phyloP scores from a whole-genome alignment of 2,888 invertebrate species.

The Lasioglossum vierecki region DNA sequence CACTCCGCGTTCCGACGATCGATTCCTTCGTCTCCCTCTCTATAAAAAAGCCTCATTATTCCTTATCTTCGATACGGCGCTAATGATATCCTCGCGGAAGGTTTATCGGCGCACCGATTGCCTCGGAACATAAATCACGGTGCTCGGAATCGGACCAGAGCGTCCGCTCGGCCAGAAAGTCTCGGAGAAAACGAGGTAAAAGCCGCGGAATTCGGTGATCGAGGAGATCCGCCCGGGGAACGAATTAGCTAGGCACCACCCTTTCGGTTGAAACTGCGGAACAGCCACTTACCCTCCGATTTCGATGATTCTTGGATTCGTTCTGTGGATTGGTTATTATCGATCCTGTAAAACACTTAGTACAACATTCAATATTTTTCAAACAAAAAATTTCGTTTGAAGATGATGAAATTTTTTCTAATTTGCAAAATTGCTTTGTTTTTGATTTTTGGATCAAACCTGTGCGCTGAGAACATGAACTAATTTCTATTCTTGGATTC shows the following conservation, averaged over 20 bases:
- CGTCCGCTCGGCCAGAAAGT: not conserved
- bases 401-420: too few relatives aligned
- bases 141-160: not conserved
- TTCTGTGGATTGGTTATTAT: too few relatives aligned
- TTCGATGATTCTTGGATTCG: too few relatives aligned
- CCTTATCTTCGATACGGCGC: conserved; percentile 1
- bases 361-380: too few relatives aligned
- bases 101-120: conserved; percentile 12
- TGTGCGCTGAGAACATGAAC: too few relatives aligned
- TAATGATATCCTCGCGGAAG: not conserved
- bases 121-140: conserved; percentile 2
- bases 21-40: not conserved
- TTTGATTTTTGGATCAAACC: too few relatives aligned
- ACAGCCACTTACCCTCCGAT: not conserved
- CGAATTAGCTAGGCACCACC: conserved; percentile 37
- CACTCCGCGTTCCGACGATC: not conserved
- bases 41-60: conserved; percentile 8
- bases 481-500: too few relatives aligned
- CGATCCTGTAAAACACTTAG: too few relatives aligned
- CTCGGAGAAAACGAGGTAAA: too few relatives aligned
- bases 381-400: too few relatives aligned
- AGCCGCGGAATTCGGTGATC: not conserved
- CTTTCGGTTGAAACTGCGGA: not conserved
- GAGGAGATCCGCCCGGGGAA: not conserved
- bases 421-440: too few relatives aligned